Evolutionary conservation across 1,140 invertebrate genomes (phyloP).

Genomic region (Drosophila gunungcola): DNA sequence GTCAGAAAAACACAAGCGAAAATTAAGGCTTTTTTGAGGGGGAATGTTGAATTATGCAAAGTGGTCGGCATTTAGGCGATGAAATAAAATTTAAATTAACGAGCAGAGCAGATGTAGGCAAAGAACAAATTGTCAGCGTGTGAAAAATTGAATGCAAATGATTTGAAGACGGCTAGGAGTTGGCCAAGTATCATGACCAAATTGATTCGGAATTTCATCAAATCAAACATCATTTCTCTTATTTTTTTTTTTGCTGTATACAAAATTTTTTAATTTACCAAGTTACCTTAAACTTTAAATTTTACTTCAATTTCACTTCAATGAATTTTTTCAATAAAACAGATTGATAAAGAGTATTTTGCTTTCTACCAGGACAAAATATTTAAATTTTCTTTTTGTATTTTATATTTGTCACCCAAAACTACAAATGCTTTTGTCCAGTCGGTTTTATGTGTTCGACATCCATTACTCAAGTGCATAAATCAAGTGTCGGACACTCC

Average conservation of each 20-base stretch:
- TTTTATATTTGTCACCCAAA: constrained; percentile 50
- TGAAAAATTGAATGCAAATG: constrained; percentile 43
- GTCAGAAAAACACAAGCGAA: constrained; percentile 19
- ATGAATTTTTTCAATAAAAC: background rate
- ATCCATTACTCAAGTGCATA: constrained; percentile 68
- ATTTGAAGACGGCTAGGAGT: constrained; percentile 16
- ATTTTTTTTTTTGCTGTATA: too few species aligned
- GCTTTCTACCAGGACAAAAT: background rate
- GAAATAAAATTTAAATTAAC: constrained; percentile 64
- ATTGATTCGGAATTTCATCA: too few species aligned
- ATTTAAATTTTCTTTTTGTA: constrained; percentile 25
- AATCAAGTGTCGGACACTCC: constrained; percentile 60
- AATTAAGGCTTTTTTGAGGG: constrained; percentile 31
- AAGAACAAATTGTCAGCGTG: constrained; percentile 23
- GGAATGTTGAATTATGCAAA: constrained; percentile 48
- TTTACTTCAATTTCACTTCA: background rate
- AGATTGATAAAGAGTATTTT: constrained; percentile 2
- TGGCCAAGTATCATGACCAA: background rate
- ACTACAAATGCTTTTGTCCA: constrained; percentile 35
- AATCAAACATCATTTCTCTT: too few species aligned
- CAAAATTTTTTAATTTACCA: background rate
- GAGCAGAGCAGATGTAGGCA: constrained; percentile 18
- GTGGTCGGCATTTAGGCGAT: constrained; percentile 21
- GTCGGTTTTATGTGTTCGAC: constrained; percentile 27
- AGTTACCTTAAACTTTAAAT: background rate